A percentile compares a stretch with the other conserved stretches of the same genome.
These are phyloP conservation scores for Bombus consobrinus DNA, from an alignment of 1,140 invertebrate genomes.

Conservation along the genomic window DNA sequence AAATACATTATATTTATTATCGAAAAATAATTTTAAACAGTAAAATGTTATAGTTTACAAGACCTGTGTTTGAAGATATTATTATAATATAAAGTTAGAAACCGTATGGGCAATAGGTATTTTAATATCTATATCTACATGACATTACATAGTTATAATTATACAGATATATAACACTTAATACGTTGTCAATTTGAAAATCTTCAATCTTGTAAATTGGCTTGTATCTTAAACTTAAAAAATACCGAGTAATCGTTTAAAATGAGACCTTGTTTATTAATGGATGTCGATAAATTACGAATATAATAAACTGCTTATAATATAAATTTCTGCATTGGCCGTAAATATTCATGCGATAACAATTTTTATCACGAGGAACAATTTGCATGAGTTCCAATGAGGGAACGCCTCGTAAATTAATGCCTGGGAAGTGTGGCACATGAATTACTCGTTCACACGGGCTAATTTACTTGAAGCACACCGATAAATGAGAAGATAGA, in stretches of 20 bases:
- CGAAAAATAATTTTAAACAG: too few relatives aligned
- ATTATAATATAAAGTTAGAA: too few relatives aligned
- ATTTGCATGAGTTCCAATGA: not conserved
- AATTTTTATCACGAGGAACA: constrained; percentile 1
- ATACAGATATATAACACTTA: too few relatives aligned
- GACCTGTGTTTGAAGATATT: too few relatives aligned
- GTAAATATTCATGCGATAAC: not conserved
- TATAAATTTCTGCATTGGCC: not conserved
- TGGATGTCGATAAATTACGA: not conserved
- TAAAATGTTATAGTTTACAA: too few relatives aligned
- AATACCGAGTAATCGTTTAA: not conserved
- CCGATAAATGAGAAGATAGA: not conserved
- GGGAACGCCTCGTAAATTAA: not conserved
- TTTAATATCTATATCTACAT: too few relatives aligned
- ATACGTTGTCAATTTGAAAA: not conserved
- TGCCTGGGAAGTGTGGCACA: not conserved
- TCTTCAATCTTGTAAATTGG: not conserved
- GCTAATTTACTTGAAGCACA: not conserved
- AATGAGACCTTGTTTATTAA: not conserved
- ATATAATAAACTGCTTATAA: not conserved
- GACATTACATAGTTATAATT: too few relatives aligned
- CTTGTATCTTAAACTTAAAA: not conserved
- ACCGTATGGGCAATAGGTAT: too few relatives aligned
- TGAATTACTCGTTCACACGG: not conserved
- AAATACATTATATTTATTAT: too few relatives aligned